Evolutionary conservation across 2,797 vertebrate species (phyloP).

Genomic region (Leuciscus waleckii): DNA sequence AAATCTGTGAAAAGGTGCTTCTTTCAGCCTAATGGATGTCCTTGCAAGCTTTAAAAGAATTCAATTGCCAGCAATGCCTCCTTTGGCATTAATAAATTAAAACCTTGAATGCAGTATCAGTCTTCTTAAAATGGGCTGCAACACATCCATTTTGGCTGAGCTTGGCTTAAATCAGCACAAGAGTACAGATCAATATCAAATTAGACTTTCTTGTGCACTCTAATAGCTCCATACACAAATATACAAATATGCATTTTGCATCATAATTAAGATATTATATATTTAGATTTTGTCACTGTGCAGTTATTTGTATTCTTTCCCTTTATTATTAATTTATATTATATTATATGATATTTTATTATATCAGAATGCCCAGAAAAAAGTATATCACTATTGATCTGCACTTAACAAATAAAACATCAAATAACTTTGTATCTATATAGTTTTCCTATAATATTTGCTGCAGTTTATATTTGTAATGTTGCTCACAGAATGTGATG

Average conservation of each 20-base stretch:
- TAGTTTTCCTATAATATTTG: background rate
- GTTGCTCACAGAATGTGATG: constrained; percentile 86
- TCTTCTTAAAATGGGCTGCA: constrained; percentile 3
- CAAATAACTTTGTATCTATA: background rate
- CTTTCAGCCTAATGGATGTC: background rate
- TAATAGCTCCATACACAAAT: background rate
- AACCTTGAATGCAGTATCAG: background rate
- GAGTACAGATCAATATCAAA: background rate
- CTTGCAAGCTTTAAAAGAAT: constrained; percentile 6
- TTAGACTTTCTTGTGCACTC: background rate
- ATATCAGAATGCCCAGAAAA: background rate
- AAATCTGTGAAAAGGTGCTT: constrained; percentile 15
- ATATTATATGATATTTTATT: background rate
- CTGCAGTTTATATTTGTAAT: background rate
- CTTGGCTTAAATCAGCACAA: background rate
- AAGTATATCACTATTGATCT: background rate
- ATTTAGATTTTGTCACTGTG: background rate
- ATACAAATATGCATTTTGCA: background rate
- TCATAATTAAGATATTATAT: background rate
- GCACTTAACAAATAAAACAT: background rate
- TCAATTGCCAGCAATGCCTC: background rate
- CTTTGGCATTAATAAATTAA: constrained; percentile 12
- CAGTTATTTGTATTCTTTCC: background rate
- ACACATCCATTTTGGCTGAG: background rate
- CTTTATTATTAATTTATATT: background rate